phyloP scores from a whole-genome alignment of 1,140 invertebrate species.

The Diorhabda carinulata region DNA sequence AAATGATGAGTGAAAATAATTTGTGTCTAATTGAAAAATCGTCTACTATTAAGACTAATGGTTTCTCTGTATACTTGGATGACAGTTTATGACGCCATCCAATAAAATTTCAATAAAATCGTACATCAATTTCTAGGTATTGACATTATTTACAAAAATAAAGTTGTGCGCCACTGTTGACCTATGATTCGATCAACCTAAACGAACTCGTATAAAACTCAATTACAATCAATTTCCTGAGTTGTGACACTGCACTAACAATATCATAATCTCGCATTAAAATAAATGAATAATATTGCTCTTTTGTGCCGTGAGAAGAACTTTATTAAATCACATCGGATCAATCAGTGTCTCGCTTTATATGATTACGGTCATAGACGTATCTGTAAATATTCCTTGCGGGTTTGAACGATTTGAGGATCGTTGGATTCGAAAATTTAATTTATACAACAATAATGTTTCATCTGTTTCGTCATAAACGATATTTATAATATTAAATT shows the following conservation, averaged over 20 bases:
- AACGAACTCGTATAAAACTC: neutral
- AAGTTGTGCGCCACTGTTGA: neutral
- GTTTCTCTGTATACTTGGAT: too few relatives aligned
- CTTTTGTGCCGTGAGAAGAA: neutral
- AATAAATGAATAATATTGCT: slow-evolving; percentile 1
- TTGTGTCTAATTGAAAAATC: too few relatives aligned
- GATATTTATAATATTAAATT: too few relatives aligned
- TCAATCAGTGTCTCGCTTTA: neutral
- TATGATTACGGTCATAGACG: neutral
- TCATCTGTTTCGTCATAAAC: too few relatives aligned
- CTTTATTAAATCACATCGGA: slow-evolving; percentile 3
- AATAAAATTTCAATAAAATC: too few relatives aligned
- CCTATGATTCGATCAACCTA: slow-evolving; percentile 2
- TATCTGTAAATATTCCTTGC: neutral
- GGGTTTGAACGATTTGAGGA: neutral
- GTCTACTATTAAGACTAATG: too few relatives aligned
- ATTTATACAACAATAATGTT: too few relatives aligned
- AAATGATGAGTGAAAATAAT: too few relatives aligned
- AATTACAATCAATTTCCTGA: slow-evolving; percentile 3
- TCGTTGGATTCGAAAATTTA: too few relatives aligned
- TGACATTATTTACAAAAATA: too few relatives aligned
- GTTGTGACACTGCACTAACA: slow-evolving; percentile 1
- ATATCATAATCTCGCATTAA: slow-evolving; percentile 2
- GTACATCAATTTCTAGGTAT: too few relatives aligned
- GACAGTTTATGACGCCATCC: too few relatives aligned